These are phyloP conservation scores for Amiota mariae DNA, from an alignment of 2,888 invertebrate genomes.

Conservation along the genomic window DNA sequence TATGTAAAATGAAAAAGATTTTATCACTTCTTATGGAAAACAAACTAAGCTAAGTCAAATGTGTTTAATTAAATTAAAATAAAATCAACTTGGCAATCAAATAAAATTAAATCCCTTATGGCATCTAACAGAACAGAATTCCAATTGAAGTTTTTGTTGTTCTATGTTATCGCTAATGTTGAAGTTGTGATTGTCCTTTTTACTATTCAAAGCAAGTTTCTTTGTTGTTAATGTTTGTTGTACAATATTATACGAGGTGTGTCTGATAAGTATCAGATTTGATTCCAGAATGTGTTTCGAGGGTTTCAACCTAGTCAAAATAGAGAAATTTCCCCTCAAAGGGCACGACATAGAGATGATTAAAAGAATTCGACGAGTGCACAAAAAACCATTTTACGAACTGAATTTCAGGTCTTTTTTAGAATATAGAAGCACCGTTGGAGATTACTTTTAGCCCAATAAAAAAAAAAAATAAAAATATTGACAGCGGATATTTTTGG, in stretches of 20 bases:
- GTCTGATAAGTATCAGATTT: no score
- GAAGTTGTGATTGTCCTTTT: conserved; percentile 43
- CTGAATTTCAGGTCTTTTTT: neutral
- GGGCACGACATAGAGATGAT: conserved; percentile 35
- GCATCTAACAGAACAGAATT: neutral
- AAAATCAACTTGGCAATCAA: conserved; percentile 51
- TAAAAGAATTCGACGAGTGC: conserved; percentile 21
- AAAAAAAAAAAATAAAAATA: no score
- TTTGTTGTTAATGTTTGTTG: conserved; percentile 33
- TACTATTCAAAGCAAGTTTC: conserved; percentile 55
- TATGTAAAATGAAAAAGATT: no score
- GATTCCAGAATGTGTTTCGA: no score
- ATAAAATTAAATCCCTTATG: conserved; percentile 39
- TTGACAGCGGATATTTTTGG: no score
- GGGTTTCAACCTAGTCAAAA: no score
- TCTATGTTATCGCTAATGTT: neutral
- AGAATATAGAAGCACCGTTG: no score
- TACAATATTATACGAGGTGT: neutral
- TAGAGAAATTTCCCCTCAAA: conserved; percentile 35
- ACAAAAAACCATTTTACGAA: neutral
- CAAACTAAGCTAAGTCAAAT: conserved; percentile 48
- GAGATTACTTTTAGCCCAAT: no score
- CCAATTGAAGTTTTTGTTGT: neutral
- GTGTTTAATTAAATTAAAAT: conserved; percentile 58
- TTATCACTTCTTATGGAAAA: conserved; percentile 26